Conservation (phyloP, 2,888 invertebrate species). For the Antheraea assamensis region DNA sequence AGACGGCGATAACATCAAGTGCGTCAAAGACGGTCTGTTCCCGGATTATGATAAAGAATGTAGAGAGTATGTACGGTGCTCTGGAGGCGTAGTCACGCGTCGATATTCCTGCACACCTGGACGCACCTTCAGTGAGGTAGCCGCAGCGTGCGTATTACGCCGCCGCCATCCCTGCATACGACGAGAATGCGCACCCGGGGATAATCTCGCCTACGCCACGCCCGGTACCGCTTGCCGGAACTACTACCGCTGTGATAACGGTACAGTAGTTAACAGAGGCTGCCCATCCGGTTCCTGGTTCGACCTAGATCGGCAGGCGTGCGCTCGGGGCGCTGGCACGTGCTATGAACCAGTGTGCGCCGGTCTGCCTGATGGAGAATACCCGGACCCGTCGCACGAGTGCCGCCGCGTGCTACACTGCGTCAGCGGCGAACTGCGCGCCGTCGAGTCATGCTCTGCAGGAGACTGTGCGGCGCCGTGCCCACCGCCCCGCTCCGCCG, state of each 20-base stretch:
- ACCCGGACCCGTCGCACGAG: constrained; percentile 81
- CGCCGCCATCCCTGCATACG: constrained; percentile 64
- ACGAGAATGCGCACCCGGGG: constrained; percentile 61
- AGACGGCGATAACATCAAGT: constrained; percentile 57
- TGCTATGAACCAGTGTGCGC: constrained; percentile 84
- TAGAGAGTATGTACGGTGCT: constrained; percentile 72
- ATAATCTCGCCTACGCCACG: constrained; percentile 74
- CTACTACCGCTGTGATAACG: constrained; percentile 82
- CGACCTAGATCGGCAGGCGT: constrained; percentile 78
- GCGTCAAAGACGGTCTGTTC: constrained; percentile 67
- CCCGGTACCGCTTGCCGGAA: constrained; percentile 81
- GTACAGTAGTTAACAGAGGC: constrained; percentile 68
- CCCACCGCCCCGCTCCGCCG: constrained; percentile 66
- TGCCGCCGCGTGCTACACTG: constrained; percentile 79
- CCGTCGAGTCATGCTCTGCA: constrained; percentile 60
- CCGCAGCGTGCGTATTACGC: constrained; percentile 67
- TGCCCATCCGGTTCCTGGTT: constrained; percentile 82
- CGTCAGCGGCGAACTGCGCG: constrained; percentile 68
- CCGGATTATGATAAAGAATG: constrained; percentile 73
- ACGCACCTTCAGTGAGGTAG: constrained; percentile 69
- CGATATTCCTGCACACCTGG: constrained; percentile 66
- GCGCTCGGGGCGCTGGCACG: constrained; percentile 77
- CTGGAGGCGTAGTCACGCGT: constrained; percentile 50
- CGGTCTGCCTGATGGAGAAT: constrained; percentile 80
- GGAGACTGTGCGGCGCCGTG: constrained; percentile 54